A percentile compares a stretch with the other conserved stretches of the same genome.
Conservation (phyloP, 2,888 invertebrate species). For the Heteropelma amictum region DNA sequence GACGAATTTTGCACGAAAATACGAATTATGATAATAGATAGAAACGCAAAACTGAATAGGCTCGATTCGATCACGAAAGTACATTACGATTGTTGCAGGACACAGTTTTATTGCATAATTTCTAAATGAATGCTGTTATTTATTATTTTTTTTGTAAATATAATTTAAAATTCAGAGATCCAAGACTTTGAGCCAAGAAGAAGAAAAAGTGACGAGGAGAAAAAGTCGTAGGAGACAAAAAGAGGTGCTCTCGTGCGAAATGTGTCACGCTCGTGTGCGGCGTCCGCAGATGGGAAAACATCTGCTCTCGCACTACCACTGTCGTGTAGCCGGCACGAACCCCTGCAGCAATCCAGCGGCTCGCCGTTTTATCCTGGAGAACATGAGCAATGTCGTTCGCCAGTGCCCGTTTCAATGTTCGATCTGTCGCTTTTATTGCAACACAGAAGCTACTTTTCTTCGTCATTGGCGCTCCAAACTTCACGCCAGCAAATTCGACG, state of each 20-base stretch:
- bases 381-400: constrained; percentile 87
- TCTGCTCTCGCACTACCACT: constrained; percentile 91
- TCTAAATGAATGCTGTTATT: not conserved
- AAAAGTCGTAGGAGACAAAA: constrained; percentile 81
- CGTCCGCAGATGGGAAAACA: constrained; percentile 88
- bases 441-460: constrained; percentile 85
- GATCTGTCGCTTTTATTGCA: constrained; percentile 91
- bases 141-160: not conserved
- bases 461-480: constrained; percentile 86
- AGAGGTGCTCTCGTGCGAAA: constrained; percentile 83
- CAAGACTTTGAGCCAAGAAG: constrained; percentile 19
- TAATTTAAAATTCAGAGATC: constrained; percentile 19
- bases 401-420: constrained; percentile 93
- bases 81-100: no score
- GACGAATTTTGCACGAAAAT: no score
- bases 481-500: constrained; percentile 80
- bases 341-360: constrained; percentile 80
- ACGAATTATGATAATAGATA: no score
- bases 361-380: constrained; percentile 84
- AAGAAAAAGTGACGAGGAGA: constrained; percentile 44
- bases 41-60: no score
- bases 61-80: no score
- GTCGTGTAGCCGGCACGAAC: constrained; percentile 82
- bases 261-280: constrained; percentile 85
- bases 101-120: no score